Evolutionary conservation across 2,888 invertebrate genomes (phyloP).

Genomic region (Diarsia dahlii): DNA sequence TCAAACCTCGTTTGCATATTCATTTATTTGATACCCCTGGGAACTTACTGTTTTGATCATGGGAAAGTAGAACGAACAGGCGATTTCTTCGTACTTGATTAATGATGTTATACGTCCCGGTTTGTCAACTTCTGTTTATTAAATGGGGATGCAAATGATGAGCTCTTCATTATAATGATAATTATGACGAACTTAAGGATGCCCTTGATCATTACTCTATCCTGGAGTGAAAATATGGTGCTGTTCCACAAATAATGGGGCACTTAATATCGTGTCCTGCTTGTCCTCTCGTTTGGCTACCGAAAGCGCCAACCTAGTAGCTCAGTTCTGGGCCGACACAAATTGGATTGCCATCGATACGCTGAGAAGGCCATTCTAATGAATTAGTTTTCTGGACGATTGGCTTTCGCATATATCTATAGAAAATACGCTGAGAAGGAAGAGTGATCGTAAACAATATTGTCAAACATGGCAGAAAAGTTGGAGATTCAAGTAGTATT

Average conservation of each 20-base stretch:
- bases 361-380: neutral
- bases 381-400: neutral
- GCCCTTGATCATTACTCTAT: too few species aligned
- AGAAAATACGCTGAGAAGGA: neutral
- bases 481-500: neutral
- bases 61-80: slow-evolving; percentile 15
- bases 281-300: too few species aligned
- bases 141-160: neutral
- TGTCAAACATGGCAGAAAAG: neutral
- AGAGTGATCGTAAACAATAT: neutral
- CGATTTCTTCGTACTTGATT: slow-evolving; percentile 28
- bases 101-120: neutral
- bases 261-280: too few species aligned
- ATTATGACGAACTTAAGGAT: too few species aligned
- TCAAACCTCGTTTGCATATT: slow-evolving; percentile 16
- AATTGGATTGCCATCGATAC: too few species aligned
- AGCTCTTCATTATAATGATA: too few species aligned
- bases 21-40: slow-evolving; percentile 22
- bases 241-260: too few species aligned
- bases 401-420: neutral
- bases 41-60: slow-evolving; percentile 2
- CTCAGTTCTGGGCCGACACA: too few species aligned
- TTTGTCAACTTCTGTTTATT: neutral
- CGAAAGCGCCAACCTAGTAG: too few species aligned
- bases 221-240: too few species aligned